These are phyloP conservation scores for Agonopterix heracliana DNA, from an alignment of 2,888 invertebrate species.

Conservation along the genomic window DNA sequence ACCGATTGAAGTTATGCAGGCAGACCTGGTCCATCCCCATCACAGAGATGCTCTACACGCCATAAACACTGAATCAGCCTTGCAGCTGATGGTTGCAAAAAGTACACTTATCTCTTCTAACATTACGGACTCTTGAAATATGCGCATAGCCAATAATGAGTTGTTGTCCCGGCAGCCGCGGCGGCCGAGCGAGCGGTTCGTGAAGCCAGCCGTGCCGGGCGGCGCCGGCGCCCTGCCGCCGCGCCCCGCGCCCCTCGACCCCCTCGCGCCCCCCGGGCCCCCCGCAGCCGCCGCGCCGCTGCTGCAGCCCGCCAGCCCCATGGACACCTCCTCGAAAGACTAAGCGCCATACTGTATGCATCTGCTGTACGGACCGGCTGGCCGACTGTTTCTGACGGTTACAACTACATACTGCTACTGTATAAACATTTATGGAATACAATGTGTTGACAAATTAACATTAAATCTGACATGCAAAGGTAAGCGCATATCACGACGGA, in stretches of 20 bases:
- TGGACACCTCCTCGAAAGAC: constrained; percentile 83
- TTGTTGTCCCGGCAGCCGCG: constrained; percentile 65
- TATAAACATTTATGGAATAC: too few species aligned
- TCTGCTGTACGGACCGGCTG: neutral
- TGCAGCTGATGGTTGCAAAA: too few species aligned
- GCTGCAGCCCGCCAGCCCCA: constrained; percentile 82
- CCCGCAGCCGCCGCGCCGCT: constrained; percentile 28
- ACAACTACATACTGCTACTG: too few species aligned
- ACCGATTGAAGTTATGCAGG: too few species aligned
- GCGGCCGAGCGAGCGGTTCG: constrained; percentile 87
- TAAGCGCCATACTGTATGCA: constrained; percentile 32
- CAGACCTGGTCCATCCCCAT: too few species aligned
- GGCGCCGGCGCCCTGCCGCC: constrained; percentile 53
- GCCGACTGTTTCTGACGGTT: neutral
- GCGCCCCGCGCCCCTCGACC: constrained; percentile 21
- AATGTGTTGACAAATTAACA: too few species aligned
- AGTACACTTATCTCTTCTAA: too few species aligned
- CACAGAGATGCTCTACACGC: too few species aligned
- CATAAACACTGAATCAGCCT: too few species aligned
- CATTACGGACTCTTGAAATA: too few species aligned
- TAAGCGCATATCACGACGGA: too few species aligned
- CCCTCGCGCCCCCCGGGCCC: constrained; percentile 17
- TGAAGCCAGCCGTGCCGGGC: constrained; percentile 88
- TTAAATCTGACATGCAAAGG: too few species aligned
- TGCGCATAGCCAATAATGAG: neutral